A percentile compares a stretch with the other conserved stretches of the same genome.
Conservation (phyloP, 2,888 invertebrate species). For the Chrysomela aeneicollis region DNA sequence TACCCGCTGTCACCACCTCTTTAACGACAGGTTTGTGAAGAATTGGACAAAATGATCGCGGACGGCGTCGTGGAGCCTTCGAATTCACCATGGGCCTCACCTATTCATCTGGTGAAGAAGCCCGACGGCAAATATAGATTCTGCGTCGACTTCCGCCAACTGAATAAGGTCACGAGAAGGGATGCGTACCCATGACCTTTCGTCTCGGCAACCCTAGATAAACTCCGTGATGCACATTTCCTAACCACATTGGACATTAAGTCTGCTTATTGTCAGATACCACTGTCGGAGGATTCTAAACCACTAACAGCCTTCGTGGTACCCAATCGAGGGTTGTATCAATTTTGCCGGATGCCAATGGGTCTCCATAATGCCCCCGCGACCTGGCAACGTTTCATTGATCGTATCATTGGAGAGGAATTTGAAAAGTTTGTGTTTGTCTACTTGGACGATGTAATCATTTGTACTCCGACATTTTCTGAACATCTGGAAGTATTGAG, state of each 20-base stretch:
- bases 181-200: not conserved
- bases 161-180: not conserved
- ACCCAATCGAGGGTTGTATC: not conserved
- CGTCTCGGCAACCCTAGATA: not conserved
- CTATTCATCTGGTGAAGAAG: not conserved
- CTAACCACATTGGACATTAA: not conserved
- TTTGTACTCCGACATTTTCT: constrained; percentile 34
- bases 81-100: no score
- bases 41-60: no score
- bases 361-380: constrained; percentile 10
- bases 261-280: not conserved
- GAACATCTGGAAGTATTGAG: constrained; percentile 35
- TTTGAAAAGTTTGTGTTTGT: constrained; percentile 32
- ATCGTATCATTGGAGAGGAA: not conserved
- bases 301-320: not conserved
- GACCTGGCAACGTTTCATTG: constrained; percentile 10
- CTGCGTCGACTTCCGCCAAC: not conserved
- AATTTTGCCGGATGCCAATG: constrained; percentile 7
- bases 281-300: not conserved
- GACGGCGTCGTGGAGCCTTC: no score
- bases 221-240: constrained; percentile 3
- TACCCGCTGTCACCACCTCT: no score
- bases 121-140: not conserved
- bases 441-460: constrained; percentile 46
- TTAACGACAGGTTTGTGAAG: no score